Percentiles rank a stretch among this genome's conserved stretches.
Conservation (phyloP, 2,113 vertebrate genomes). For the Bambusicola thoracicus region DNA sequence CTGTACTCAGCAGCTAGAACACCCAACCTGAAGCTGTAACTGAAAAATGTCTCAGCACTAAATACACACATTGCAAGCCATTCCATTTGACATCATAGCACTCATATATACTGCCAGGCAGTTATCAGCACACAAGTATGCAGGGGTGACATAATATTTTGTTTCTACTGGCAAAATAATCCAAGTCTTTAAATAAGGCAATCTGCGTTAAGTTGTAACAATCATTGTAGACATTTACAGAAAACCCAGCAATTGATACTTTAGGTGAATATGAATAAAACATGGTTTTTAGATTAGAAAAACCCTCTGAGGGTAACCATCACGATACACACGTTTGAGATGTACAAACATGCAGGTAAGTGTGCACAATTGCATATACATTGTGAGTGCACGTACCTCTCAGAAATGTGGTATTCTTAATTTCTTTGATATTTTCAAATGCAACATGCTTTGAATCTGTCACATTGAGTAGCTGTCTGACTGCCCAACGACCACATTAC, state of each 20-base stretch:
- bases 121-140: not conserved
- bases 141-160: not conserved
- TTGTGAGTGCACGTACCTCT: not conserved
- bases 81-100: not conserved
- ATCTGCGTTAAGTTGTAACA: not conserved
- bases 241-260: conserved; percentile 1
- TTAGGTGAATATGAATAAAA: not conserved
- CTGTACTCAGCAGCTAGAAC: not conserved
- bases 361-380: not conserved
- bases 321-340: not conserved
- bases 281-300: not conserved
- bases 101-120: not conserved
- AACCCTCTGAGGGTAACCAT: not conserved
- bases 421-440: not conserved
- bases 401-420: not conserved
- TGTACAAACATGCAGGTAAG: not conserved
- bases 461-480: not conserved
- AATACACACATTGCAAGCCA: not conserved
- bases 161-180: not conserved
- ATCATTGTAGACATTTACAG: not conserved
- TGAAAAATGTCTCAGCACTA: not conserved
- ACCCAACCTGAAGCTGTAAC: not conserved
- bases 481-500: not conserved
- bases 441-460: not conserved
- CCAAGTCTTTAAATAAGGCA: not conserved